Evolutionary conservation across 23 tunicate species (phyloP).

Genomic region (Trididemnum miniatum): DNA sequence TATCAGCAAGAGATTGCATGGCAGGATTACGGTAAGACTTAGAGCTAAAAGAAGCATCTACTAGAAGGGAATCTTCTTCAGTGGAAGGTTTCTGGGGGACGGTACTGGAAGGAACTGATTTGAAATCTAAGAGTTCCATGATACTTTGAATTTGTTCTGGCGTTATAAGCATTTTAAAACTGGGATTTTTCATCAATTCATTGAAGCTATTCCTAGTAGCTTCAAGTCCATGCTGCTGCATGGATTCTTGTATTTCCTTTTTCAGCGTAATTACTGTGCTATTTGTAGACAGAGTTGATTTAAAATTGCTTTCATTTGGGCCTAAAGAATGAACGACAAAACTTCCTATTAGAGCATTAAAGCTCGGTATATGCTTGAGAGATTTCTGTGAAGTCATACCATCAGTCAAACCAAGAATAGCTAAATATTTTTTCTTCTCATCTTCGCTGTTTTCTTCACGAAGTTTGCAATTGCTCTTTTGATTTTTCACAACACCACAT

Average conservation of each 20-base stretch:
- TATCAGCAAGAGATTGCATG: conserved; percentile 83
- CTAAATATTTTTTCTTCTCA: neutral
- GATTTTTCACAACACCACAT: neutral
- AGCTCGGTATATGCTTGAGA: neutral
- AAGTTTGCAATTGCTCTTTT: neutral
- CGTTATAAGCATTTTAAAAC: conserved; percentile 2
- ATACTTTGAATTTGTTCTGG: neutral
- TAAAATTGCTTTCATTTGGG: neutral
- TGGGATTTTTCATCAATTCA: conserved; percentile 25
- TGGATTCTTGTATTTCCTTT: conserved; percentile 15
- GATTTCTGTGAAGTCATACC: neutral
- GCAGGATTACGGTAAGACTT: conserved; percentile 73
- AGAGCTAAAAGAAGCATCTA: neutral
- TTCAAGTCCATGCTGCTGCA: conserved; percentile 9
- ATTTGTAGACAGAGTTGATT: neutral
- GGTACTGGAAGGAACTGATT: neutral
- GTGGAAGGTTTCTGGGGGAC: neutral
- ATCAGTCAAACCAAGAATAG: neutral
- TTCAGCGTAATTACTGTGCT: neutral
- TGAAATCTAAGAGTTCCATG: neutral
- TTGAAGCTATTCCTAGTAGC: conserved; percentile 12
- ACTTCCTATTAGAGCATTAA: conserved; percentile 21
- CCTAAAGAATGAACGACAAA: neutral
- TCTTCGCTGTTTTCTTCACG: neutral
- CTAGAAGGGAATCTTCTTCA: neutral